A percentile compares a stretch with the other conserved stretches of the same genome.
phyloP scores from a whole-genome alignment of 2,113 vertebrate species.

The Delphinus delphis region DNA sequence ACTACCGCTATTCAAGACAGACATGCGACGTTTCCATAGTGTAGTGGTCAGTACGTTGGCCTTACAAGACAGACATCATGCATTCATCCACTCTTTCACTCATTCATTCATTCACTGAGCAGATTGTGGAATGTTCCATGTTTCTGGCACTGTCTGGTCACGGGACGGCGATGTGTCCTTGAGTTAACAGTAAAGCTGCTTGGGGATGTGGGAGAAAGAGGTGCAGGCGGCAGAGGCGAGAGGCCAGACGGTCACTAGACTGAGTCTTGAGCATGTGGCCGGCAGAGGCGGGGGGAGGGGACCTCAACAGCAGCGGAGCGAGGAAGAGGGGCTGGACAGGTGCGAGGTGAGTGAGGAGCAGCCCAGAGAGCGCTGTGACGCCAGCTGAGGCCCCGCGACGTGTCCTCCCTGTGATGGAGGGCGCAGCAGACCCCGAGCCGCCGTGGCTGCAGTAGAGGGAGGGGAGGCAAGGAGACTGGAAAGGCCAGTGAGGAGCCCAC shows the following conservation, averaged over 20 bases:
- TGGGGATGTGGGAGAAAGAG: not conserved
- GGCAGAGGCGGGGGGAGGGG: not conserved
- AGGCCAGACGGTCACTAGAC: not conserved
- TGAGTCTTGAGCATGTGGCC: not conserved
- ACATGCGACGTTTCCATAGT: not conserved
- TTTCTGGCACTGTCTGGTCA: not conserved
- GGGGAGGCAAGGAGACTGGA: too few species aligned
- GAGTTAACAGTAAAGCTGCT: not conserved
- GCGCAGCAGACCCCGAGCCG: too few species aligned
- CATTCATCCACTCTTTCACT: not conserved
- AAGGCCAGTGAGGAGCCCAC: too few species aligned
- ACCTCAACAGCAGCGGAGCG: not conserved
- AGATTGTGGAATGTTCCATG: not conserved
- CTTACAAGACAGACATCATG: not conserved
- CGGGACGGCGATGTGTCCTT: not conserved
- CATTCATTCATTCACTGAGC: not conserved
- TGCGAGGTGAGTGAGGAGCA: not conserved
- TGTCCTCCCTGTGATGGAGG: too few species aligned
- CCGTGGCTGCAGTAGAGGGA: too few species aligned
- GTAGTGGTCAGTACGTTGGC: too few species aligned
- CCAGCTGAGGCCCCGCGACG: too few species aligned
- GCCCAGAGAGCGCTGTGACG: not conserved
- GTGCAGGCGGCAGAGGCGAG: rapidly evolving
- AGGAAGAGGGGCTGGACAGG: not conserved
- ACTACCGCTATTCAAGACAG: not conserved